phyloP scores from a whole-genome alignment of 1,140 invertebrate genomes.

The Micrasema minimum region DNA sequence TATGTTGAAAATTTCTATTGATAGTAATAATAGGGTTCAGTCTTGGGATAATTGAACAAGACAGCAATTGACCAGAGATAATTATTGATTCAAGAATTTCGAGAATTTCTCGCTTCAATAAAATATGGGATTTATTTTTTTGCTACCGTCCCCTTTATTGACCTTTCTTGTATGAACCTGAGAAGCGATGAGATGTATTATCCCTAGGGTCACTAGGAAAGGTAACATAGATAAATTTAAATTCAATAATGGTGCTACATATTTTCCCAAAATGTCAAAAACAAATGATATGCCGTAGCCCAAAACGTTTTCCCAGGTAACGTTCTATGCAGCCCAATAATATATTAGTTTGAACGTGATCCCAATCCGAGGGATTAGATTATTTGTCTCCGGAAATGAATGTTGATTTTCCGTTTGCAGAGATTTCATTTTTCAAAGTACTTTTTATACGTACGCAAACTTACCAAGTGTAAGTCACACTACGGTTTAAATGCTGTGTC shows the following conservation, averaged over 20 bases:
- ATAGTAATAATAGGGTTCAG: neutral
- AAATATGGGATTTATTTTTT: neutral
- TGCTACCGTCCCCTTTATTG: neutral
- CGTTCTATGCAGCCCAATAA: neutral
- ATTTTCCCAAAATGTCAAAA: conserved; percentile 14
- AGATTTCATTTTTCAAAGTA: too few species aligned
- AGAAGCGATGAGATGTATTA: conserved; percentile 2
- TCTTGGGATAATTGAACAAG: neutral
- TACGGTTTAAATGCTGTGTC: too few species aligned
- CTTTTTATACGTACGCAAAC: too few species aligned
- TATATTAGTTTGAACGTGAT: too few species aligned
- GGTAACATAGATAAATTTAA: conserved; percentile 2
- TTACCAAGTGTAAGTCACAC: too few species aligned
- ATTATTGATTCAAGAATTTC: neutral
- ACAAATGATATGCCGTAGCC: neutral
- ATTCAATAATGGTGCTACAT: neutral
- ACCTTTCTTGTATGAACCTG: neutral
- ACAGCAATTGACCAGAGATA: neutral
- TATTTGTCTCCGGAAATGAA: too few species aligned
- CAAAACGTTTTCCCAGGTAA: neutral
- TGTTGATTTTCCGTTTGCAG: too few species aligned
- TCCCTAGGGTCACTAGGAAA: neutral
- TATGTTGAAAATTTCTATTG: neutral
- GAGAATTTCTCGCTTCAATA: neutral
- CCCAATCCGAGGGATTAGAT: too few species aligned